Percentiles rank a stretch among this genome's conserved stretches.
Evolutionary conservation across 1,140 invertebrate genomes (phyloP).

Genomic region (Drosophila parabipectinata): DNA sequence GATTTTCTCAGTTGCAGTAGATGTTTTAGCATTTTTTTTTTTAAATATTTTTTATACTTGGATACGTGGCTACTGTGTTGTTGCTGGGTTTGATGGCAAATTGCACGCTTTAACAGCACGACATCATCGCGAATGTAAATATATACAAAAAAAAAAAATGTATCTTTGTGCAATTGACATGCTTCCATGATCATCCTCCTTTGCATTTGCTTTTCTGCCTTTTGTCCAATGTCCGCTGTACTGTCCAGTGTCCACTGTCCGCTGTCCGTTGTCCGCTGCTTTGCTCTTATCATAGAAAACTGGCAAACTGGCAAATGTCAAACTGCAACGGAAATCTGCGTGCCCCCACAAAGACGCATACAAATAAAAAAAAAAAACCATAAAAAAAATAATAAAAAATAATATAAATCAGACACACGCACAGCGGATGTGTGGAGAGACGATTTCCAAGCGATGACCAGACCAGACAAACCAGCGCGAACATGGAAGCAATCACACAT

Average conservation of each 20-base stretch:
- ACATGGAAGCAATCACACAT: conserved; percentile 10
- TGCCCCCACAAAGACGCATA: conserved; percentile 61
- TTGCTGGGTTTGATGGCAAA: conserved; percentile 24
- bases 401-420: conserved; percentile 23
- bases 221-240: background rate
- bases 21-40: background rate
- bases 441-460: conserved; percentile 45
- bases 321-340: conserved; percentile 65
- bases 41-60: conserved; percentile 3
- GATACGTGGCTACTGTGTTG: background rate
- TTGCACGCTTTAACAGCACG: conserved; percentile 58
- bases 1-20: conserved; percentile 10
- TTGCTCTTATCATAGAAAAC: conserved; percentile 44
- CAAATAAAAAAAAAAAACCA: conserved; percentile 10
- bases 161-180: conserved; percentile 43
- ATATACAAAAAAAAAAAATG: conserved; percentile 7
- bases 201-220: conserved; percentile 4
- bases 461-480: conserved; percentile 30
- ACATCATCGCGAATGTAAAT: conserved; percentile 38
- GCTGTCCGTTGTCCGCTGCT: conserved; percentile 6
- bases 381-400: conserved; percentile 14
- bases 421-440: conserved; percentile 47
- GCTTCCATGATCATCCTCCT: conserved; percentile 49
- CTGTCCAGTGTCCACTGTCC: background rate
- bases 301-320: conserved; percentile 30